These are phyloP conservation scores for Ips nitidus DNA, from an alignment of 1,140 invertebrate genomes.

Conservation along the genomic window DNA sequence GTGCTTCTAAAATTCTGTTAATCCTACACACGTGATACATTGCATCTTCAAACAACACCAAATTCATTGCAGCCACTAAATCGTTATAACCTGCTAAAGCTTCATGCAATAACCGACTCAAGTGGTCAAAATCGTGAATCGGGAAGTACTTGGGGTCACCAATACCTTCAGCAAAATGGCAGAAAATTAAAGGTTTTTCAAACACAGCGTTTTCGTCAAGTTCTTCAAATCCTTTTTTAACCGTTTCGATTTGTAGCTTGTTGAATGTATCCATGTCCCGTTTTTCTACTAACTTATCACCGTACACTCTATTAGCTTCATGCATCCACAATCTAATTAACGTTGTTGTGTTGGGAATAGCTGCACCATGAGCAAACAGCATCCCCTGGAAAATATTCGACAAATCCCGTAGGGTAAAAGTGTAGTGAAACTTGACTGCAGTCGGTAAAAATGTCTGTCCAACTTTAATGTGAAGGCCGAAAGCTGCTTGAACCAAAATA, in stretches of 20 bases:
- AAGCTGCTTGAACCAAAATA: constrained; percentile 68
- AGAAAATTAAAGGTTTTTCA: constrained; percentile 78
- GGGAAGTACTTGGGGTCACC: constrained; percentile 91
- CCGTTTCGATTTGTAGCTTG: constrained; percentile 72
- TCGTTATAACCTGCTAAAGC: constrained; percentile 85
- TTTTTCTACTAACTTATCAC: constrained; percentile 83
- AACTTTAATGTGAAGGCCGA: constrained; percentile 78
- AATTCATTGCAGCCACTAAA: constrained; percentile 85
- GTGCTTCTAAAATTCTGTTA: constrained; percentile 88
- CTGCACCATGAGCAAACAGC: constrained; percentile 81
- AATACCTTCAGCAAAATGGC: constrained; percentile 88
- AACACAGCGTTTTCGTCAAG: constrained; percentile 66
- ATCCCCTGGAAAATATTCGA: constrained; percentile 91
- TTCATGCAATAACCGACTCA: constrained; percentile 77
- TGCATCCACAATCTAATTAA: constrained; percentile 85
- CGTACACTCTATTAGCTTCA: constrained; percentile 86
- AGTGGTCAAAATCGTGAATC: constrained; percentile 69
- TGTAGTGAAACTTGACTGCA: constrained; percentile 92
- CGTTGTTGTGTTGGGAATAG: constrained; percentile 67
- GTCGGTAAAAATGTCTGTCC: constrained; percentile 81
- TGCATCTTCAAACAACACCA: constrained; percentile 95
- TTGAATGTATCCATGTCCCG: constrained; percentile 73
- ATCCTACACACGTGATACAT: constrained; percentile 91
- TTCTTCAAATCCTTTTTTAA: constrained; percentile 84
- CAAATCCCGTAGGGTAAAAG: constrained; percentile 90